phyloP scores from a whole-genome alignment of 2,888 invertebrate species.

The Tipula unca region DNA sequence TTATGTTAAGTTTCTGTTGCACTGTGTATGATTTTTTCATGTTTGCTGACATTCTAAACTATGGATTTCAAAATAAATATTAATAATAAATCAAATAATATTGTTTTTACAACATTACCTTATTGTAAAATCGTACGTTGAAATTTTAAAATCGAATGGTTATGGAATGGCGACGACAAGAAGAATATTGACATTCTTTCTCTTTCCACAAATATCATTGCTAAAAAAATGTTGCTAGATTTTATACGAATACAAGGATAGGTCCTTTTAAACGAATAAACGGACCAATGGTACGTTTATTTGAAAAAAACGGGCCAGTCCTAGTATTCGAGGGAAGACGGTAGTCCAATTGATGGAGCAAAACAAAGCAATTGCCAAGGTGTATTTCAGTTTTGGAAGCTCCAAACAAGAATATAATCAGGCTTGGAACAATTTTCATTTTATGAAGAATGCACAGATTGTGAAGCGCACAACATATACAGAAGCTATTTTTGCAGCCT shows the following conservation, averaged over 20 bases:
- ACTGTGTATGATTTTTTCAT: not conserved
- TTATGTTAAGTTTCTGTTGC: not conserved
- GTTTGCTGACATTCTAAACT: not conserved
- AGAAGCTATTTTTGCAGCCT: not conserved
- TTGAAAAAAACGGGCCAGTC: too few species aligned
- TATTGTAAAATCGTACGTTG: not conserved
- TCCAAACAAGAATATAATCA: too few species aligned
- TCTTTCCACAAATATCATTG: not conserved
- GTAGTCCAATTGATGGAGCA: too few species aligned
- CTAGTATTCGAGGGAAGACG: too few species aligned
- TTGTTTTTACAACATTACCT: not conserved
- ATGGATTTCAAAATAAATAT: not conserved
- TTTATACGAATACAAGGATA: not conserved
- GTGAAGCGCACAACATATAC: not conserved
- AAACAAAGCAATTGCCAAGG: too few species aligned
- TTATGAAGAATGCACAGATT: not conserved
- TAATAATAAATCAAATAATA: not conserved
- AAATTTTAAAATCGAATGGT: not conserved
- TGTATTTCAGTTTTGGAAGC: too few species aligned
- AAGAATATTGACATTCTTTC: not conserved
- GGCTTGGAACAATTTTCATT: not conserved
- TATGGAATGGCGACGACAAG: not conserved
- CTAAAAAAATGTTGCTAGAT: not conserved
- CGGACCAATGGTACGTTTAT: too few species aligned
- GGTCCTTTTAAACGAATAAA: too few species aligned